Evolutionary conservation across 2,797 vertebrate species (phyloP).

Genomic region (Anolis apletophallus): DNA sequence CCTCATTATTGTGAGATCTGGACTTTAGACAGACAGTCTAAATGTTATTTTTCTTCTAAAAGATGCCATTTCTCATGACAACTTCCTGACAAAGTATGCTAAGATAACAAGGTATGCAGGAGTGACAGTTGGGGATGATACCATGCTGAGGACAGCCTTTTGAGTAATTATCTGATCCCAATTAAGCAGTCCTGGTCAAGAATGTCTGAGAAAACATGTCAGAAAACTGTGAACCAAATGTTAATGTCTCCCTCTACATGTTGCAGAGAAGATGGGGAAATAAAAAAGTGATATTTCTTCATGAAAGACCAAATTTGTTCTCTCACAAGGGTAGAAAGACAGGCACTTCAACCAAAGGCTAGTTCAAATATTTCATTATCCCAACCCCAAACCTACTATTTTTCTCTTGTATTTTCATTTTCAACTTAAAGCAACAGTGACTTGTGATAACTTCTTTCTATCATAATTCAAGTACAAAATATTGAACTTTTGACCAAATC

Average conservation of each 20-base stretch:
- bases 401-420: background rate
- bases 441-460: background rate
- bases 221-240: constrained; percentile 67
- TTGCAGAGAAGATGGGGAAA: constrained; percentile 37
- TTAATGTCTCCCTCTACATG: constrained; percentile 50
- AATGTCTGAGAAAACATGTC: constrained; percentile 68
- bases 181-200: constrained; percentile 70
- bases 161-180: constrained; percentile 76
- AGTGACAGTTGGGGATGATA: constrained; percentile 68
- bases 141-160: constrained; percentile 67
- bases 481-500: background rate
- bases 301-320: constrained; percentile 15
- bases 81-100: constrained; percentile 75
- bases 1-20: constrained; percentile 67
- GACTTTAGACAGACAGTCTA: constrained; percentile 61
- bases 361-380: background rate
- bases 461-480: background rate
- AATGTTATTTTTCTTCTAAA: constrained; percentile 73
- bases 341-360: background rate
- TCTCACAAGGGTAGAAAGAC: background rate
- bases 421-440: background rate
- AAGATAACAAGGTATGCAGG: constrained; percentile 73
- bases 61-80: constrained; percentile 70
- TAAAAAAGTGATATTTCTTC: constrained; percentile 31
- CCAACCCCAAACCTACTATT: background rate